Percentiles rank a stretch among this genome's conserved stretches.
These are phyloP conservation scores for Eidolon helvum DNA, from an alignment of 2,113 vertebrate species.

Conservation along the genomic window DNA sequence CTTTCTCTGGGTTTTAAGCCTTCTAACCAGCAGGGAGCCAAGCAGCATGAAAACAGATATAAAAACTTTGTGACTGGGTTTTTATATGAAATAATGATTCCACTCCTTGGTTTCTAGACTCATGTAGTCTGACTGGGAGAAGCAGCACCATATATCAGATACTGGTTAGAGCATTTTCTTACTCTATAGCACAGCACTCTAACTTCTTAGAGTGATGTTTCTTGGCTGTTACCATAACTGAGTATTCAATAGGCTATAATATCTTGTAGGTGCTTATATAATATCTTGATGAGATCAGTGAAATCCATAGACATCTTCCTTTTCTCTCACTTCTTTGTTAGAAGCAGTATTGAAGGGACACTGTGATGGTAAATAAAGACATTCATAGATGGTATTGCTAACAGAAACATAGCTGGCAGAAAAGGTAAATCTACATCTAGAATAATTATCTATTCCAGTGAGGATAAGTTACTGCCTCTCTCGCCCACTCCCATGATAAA, in stretches of 20 bases:
- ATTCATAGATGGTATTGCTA: neutral
- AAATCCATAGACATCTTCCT: neutral
- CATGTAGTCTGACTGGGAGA: neutral
- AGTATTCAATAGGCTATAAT: neutral
- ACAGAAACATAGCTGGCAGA: neutral
- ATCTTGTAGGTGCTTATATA: neutral
- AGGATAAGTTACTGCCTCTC: neutral
- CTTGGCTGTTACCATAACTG: neutral
- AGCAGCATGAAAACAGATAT: neutral
- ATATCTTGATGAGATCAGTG: neutral
- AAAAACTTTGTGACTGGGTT: neutral
- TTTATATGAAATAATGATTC: neutral
- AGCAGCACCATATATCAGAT: neutral
- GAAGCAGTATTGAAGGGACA: neutral
- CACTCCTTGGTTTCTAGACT: neutral
- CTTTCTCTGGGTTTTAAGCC: neutral
- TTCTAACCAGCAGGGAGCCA: neutral
- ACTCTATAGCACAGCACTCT: neutral
- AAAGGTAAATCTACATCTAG: neutral
- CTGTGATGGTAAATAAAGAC: neutral
- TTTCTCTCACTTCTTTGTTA: conserved; percentile 2
- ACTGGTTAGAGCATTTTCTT: neutral
- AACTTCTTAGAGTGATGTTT: neutral
- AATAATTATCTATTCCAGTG: neutral
- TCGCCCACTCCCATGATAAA: neutral